Percentiles rank a stretch among this genome's conserved stretches.
These are phyloP conservation scores for Orthosia cruda DNA, from an alignment of 2,888 invertebrate species.

Conservation along the genomic window DNA sequence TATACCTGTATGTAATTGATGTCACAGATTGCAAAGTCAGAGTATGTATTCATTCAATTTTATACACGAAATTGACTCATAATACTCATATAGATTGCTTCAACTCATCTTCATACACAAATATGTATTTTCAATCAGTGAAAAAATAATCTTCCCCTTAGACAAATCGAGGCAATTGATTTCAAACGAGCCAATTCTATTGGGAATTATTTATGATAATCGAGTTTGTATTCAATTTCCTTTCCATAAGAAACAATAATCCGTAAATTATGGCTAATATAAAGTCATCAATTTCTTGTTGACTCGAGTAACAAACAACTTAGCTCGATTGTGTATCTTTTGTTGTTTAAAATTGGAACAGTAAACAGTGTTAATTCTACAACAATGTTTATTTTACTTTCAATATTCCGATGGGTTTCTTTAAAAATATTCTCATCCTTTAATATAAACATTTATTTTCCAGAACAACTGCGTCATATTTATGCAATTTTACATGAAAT, in stretches of 20 bases:
- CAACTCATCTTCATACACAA: constrained; percentile 7
- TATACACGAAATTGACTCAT: constrained; percentile 13
- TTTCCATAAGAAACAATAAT: constrained; percentile 76
- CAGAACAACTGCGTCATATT: constrained; percentile 6
- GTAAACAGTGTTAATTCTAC: not conserved
- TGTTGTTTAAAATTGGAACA: constrained; percentile 29
- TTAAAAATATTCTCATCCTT: not conserved
- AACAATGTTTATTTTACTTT: not conserved
- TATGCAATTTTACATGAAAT: constrained; percentile 22
- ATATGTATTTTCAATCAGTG: constrained; percentile 46
- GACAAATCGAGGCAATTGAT: constrained; percentile 76
- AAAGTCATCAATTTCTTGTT: constrained; percentile 72
- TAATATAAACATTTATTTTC: constrained; percentile 26
- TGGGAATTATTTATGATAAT: constrained; percentile 81
- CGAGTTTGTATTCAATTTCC: constrained; percentile 85
- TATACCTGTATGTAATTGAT: too few relatives aligned
- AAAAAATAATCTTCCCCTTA: constrained; percentile 64
- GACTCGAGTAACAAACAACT: constrained; percentile 61
- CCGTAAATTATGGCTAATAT: constrained; percentile 79
- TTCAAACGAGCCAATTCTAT: constrained; percentile 71
- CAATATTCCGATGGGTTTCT: not conserved
- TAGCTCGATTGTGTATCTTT: constrained; percentile 23
- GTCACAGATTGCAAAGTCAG: not conserved
- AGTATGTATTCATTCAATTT: constrained; percentile 2
- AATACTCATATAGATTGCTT: constrained; percentile 22